Percentiles rank a stretch among this genome's conserved stretches.
Conservation (phyloP, 2,797 vertebrate species). For the Coregonus ussuriensis region DNA sequence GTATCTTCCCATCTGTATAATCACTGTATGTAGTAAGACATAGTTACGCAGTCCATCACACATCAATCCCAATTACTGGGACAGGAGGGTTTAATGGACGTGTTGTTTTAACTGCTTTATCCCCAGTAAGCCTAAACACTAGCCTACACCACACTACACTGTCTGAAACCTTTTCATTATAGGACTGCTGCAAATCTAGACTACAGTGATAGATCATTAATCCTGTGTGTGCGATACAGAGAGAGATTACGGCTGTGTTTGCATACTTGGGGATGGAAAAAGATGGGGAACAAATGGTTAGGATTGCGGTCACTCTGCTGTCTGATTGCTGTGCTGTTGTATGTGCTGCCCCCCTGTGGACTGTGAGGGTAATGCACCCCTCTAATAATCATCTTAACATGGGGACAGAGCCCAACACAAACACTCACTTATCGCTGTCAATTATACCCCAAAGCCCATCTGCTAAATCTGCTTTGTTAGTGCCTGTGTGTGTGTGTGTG, state of each 20-base stretch:
- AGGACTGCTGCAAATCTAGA: too few relatives aligned
- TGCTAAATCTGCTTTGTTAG: neutral
- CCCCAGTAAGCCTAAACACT: too few relatives aligned
- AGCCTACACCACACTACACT: too few relatives aligned
- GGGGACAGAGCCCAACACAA: conserved; percentile 28
- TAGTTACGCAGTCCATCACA: too few relatives aligned
- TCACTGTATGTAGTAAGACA: too few relatives aligned
- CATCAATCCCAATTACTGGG: too few relatives aligned
- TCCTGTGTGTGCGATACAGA: neutral
- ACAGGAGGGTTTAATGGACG: too few relatives aligned
- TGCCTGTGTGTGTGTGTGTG: conserved; percentile 25
- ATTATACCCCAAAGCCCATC: neutral
- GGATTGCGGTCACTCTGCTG: neutral
- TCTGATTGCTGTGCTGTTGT: neutral
- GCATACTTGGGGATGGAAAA: neutral
- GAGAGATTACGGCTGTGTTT: neutral
- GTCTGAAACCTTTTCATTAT: too few relatives aligned
- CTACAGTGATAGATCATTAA: too few relatives aligned
- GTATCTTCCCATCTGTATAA: too few relatives aligned
- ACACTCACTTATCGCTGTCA: conserved; percentile 55
- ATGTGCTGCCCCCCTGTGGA: conserved; percentile 65
- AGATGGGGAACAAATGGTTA: neutral
- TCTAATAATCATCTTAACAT: conserved; percentile 42
- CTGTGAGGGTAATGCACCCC: conserved; percentile 40
- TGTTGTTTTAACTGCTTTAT: too few relatives aligned